Evolutionary conservation across 2,113 vertebrate genomes (phyloP), one percentile per base, ranked within the genome.

Genomic region (Cyrtonyx montezumae): DNA sequence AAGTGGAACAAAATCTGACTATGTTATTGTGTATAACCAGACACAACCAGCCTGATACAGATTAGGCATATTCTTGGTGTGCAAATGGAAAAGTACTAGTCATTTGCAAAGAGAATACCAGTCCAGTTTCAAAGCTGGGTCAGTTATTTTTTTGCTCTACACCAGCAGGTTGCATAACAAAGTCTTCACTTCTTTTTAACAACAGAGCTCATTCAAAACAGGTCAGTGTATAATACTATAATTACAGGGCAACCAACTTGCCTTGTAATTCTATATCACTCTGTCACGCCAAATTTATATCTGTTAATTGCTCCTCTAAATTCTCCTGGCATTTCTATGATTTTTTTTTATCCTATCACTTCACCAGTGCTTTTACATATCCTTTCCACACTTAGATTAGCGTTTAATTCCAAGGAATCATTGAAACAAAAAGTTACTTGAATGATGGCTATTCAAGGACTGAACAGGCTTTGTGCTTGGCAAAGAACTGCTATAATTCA

Each of bases 301-400:
- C 26, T 71, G 53, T 42, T 45, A 42, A 61, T 68, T 55, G 58
- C 37, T 92, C 59, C 55, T 84, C 49, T 6, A 62, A 91, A 88
- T n/a, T 20, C 26, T 91, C 8, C 70, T 84, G 61, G 8, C 28
- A 67, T 51, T 85, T 94, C 93, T 91, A 88, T 79, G 83, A 73
- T 91, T 88, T 96, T 94, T 82, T 37, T 82, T 37, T 76, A 93
- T 71, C 51, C 18, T 63, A 43, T 83, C 69, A 71, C 40, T 65
- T 95, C 94, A 88, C 61, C 71, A 79, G 26, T 77, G 70, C 82
- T 77, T 96, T 97, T 95, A 66, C 59, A 94, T 79, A 87, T 32
- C 12, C 5, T 89, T 95, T 95, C 77, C 88, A 91, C 63, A 87
- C 66, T 91, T 88, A 84, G 36, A 66, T 36, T 95, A 75, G 28